phyloP scores from a whole-genome alignment of 2,113 vertebrate genomes.

The Myrmophylax atrothorax region DNA sequence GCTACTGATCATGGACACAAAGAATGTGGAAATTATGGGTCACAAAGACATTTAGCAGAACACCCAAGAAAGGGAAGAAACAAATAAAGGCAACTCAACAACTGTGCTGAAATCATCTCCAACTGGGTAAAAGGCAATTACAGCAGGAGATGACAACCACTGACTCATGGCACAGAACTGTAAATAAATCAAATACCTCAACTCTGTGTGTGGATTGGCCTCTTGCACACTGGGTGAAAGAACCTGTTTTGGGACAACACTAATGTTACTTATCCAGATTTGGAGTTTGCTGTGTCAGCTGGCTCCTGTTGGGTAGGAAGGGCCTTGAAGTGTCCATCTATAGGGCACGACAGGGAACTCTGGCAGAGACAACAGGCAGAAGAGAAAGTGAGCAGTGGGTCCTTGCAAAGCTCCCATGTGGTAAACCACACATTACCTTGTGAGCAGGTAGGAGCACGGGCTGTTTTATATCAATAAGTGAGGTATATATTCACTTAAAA shows the following conservation, averaged over 20 bases:
- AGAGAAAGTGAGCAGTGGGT: background rate
- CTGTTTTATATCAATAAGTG: background rate
- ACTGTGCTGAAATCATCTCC: background rate
- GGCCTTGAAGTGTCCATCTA: background rate
- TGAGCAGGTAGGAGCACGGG: background rate
- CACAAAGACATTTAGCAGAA: background rate
- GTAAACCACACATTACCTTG: background rate
- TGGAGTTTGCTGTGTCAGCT: background rate
- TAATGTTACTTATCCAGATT: background rate
- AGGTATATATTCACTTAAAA: background rate
- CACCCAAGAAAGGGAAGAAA: background rate
- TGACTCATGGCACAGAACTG: background rate
- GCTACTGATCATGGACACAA: background rate
- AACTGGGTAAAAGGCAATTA: background rate
- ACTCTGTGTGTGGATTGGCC: background rate
- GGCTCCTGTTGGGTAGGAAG: background rate
- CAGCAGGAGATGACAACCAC: background rate
- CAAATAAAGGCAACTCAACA: background rate
- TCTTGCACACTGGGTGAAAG: background rate
- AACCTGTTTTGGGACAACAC: background rate
- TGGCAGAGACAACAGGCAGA: background rate
- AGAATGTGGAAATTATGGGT: background rate
- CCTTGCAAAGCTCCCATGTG: background rate
- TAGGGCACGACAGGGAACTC: background rate
- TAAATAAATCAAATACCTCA: background rate